These are phyloP conservation scores for Bombylius major DNA, from an alignment of 2,888 invertebrate species.

Conservation along the genomic window DNA sequence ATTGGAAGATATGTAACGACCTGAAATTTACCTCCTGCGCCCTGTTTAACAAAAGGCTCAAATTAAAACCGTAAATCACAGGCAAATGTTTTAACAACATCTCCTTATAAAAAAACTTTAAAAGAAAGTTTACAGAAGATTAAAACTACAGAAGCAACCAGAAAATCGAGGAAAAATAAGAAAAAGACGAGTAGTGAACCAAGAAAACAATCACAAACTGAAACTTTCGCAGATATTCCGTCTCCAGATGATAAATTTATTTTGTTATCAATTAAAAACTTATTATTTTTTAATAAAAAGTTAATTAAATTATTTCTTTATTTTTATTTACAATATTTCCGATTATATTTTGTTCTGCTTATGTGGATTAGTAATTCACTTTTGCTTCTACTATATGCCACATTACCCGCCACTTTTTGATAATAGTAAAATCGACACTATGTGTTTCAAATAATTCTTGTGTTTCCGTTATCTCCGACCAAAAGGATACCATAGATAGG, in stretches of 20 bases:
- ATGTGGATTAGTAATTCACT: not conserved
- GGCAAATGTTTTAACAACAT: constrained; percentile 6
- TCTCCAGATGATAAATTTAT: not conserved
- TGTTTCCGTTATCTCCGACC: too few relatives aligned
- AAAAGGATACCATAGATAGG: too few relatives aligned
- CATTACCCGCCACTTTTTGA: too few relatives aligned
- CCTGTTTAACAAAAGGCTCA: constrained; percentile 1
- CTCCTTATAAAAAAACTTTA: constrained; percentile 10
- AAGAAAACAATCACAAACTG: too few relatives aligned
- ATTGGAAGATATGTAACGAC: constrained; percentile 5
- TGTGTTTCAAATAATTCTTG: too few relatives aligned
- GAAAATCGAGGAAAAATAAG: not conserved
- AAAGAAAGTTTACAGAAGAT: constrained; percentile 6
- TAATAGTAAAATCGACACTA: too few relatives aligned
- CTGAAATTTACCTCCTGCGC: constrained; percentile 10
- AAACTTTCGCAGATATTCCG: constrained; percentile 1
- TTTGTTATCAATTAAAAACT: too few relatives aligned
- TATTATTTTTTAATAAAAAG: not conserved
- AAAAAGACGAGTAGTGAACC: too few relatives aligned
- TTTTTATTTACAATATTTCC: not conserved
- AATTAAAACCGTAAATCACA: constrained; percentile 3
- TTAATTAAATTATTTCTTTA: too few relatives aligned
- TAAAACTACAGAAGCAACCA: not conserved
- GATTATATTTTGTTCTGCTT: too few relatives aligned
- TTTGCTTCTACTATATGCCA: not conserved